Evolutionary conservation across 2,797 vertebrate genomes (phyloP).

Genomic region (Strix occidentalis): DNA sequence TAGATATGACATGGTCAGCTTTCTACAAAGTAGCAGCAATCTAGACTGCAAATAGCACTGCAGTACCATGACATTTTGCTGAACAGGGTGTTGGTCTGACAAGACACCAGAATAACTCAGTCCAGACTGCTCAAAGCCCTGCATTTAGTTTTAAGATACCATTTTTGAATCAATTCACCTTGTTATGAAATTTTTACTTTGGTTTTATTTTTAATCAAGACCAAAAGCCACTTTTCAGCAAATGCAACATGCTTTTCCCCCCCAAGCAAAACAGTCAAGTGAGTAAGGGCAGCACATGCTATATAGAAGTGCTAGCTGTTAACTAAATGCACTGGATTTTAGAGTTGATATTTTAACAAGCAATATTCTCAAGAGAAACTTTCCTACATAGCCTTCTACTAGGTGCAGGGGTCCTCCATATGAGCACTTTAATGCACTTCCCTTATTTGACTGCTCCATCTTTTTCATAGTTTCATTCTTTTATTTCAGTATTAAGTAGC

Average conservation of each 20-base stretch:
- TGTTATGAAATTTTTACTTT: not conserved
- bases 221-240: not conserved
- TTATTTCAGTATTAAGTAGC: not conserved
- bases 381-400: not conserved
- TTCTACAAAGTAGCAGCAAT: not conserved
- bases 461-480: not conserved
- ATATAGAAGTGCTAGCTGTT: not conserved
- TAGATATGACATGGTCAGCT: not conserved
- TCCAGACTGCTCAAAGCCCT: not conserved
- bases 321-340: not conserved
- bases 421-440: not conserved
- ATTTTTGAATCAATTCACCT: not conserved
- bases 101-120: not conserved
- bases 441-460: not conserved
- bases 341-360: not conserved
- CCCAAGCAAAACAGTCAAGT: not conserved
- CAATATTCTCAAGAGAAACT: not conserved
- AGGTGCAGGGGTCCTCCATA: too few relatives aligned
- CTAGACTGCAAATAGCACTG: not conserved
- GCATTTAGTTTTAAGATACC: not conserved
- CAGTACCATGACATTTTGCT: not conserved
- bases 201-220: not conserved
- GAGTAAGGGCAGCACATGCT: not conserved
- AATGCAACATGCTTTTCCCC: not conserved
- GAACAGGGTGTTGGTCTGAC: not conserved